Evolutionary conservation across 2,888 invertebrate genomes (phyloP).

Genomic region (Choristoneura rosaceana): DNA sequence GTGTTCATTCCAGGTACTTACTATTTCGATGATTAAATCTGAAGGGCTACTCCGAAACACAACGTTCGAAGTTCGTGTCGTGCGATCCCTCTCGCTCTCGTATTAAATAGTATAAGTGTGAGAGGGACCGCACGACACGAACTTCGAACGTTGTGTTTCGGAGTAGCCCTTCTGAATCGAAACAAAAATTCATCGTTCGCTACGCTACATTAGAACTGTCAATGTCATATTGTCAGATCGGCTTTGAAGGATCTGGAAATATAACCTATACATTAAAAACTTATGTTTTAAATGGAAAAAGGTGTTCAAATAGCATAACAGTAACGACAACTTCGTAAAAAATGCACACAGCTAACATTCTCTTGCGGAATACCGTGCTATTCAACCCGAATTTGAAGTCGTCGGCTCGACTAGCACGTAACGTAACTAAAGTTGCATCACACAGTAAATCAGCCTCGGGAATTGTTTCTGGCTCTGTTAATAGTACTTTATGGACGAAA

Average conservation of each 20-base stretch:
- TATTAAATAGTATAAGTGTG: too few relatives aligned
- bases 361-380: slow-evolving; percentile 68
- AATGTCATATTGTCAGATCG: slow-evolving; percentile 44
- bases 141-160: too few relatives aligned
- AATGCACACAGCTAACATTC: slow-evolving; percentile 74
- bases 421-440: slow-evolving; percentile 80
- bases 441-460: slow-evolving; percentile 64
- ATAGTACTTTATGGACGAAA: slow-evolving; percentile 47
- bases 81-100: too few relatives aligned
- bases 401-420: slow-evolving; percentile 61
- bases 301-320: slow-evolving; percentile 44
- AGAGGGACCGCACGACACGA: too few relatives aligned
- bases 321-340: slow-evolving; percentile 45
- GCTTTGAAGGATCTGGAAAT: slow-evolving; percentile 74
- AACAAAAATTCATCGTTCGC: too few relatives aligned
- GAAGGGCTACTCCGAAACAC: too few relatives aligned
- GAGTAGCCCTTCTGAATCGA: too few relatives aligned
- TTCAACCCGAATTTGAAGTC: slow-evolving; percentile 67
- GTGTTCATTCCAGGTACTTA: too few relatives aligned
- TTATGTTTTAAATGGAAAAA: slow-evolving; percentile 60
- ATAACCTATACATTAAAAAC: slow-evolving; percentile 67
- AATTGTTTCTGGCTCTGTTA: slow-evolving; percentile 49
- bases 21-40: too few relatives aligned
- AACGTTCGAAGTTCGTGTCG: too few relatives aligned
- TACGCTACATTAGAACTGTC: slow-evolving; percentile 14